These are phyloP conservation scores for Tupaia chinensis DNA, from an alignment of 2,113 vertebrate species.

Conservation along the genomic window DNA sequence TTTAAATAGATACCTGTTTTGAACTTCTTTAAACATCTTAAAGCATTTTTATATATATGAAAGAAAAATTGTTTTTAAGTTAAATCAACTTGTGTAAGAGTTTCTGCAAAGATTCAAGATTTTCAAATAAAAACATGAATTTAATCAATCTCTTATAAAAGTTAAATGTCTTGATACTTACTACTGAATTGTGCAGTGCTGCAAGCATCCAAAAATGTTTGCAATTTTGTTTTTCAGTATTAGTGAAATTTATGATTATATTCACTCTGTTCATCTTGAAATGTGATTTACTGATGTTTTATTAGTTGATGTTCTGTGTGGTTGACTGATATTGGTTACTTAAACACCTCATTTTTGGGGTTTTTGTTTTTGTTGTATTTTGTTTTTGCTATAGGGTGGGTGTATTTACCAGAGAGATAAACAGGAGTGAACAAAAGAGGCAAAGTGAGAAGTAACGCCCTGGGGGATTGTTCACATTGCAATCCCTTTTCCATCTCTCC, in stretches of 20 bases:
- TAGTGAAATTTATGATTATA: slow-evolving; percentile 18
- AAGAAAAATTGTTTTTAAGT: slow-evolving; percentile 44
- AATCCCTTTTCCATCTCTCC: no score
- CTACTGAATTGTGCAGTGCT: slow-evolving; percentile 12
- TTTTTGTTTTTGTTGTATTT: no score
- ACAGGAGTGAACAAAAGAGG: no score
- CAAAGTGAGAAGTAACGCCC: no score
- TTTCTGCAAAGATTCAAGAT: slow-evolving; percentile 26
- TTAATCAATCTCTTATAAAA: slow-evolving; percentile 24
- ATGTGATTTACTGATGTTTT: slow-evolving; percentile 36
- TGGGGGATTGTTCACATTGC: no score
- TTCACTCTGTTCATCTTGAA: slow-evolving; percentile 4
- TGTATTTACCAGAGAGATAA: no score
- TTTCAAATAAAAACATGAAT: slow-evolving; percentile 38
- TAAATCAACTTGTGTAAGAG: neutral
- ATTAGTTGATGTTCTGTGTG: neutral
- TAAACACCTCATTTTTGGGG: no score
- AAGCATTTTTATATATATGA: neutral
- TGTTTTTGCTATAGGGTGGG: no score
- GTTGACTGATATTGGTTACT: neutral
- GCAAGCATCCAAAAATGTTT: slow-evolving; percentile 17
- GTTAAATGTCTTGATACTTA: slow-evolving; percentile 1
- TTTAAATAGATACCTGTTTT: neutral
- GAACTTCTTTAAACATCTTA: neutral
- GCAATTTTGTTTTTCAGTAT: slow-evolving; percentile 20